These are phyloP conservation scores for Synanthedon myopaeformis DNA, from an alignment of 2,888 invertebrate genomes.

Conservation along the genomic window DNA sequence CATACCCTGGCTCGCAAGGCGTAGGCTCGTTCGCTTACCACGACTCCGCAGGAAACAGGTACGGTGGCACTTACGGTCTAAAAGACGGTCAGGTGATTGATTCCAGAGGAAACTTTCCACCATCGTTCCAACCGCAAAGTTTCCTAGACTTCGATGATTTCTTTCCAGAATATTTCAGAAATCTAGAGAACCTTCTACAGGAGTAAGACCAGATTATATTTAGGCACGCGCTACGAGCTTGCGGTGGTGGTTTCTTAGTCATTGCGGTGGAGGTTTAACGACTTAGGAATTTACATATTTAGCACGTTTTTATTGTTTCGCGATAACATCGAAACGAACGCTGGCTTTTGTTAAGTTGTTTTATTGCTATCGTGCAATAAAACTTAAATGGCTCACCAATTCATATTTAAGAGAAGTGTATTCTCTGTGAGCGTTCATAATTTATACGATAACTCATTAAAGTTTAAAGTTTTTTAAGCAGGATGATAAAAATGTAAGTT, in stretches of 20 bases:
- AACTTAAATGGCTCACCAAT: not conserved
- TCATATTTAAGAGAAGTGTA: not conserved
- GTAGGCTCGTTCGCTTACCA: slow-evolving; percentile 44
- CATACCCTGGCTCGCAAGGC: slow-evolving; percentile 20
- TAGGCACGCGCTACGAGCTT: slow-evolving; percentile 24
- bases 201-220: slow-evolving; percentile 39
- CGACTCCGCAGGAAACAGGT: slow-evolving; percentile 53
- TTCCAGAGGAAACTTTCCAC: slow-evolving; percentile 3
- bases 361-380: not conserved
- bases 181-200: slow-evolving; percentile 40
- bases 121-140: slow-evolving; percentile 11
- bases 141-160: slow-evolving; percentile 30
- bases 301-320: not conserved
- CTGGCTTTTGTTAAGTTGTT: not conserved
- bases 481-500: no score
- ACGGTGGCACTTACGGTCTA: slow-evolving; percentile 48
- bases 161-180: slow-evolving; percentile 46
- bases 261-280: slow-evolving; percentile 1
- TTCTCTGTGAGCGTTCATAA: no score
- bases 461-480: no score
- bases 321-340: not conserved
- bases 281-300: not conserved
- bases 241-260: slow-evolving; percentile 41
- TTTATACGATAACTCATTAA: no score
- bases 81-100: slow-evolving; percentile 28